Evolutionary conservation across 2,888 invertebrate species (phyloP), one percentile per base, ranked within the genome.

Genomic region (Diaphora mendica): DNA sequence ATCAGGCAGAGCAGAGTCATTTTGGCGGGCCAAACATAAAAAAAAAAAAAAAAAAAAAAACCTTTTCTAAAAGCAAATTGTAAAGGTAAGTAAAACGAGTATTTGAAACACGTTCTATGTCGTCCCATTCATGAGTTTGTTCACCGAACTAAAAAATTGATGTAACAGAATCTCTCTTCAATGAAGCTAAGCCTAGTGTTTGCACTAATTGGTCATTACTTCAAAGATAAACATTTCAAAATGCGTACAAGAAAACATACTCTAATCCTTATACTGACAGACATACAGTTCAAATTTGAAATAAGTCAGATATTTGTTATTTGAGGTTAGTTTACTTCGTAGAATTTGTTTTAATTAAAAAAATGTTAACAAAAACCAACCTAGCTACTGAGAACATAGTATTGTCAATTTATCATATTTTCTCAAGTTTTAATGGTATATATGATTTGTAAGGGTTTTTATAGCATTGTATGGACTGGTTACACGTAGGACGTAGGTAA

Each of bases 381-480:
- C 51, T 73, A 42, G 82, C 82, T 79, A 82, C 87, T 79, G 78
- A 84, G 86, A 83, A 85, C 87, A 85, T 83, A 83, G 82, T 85
- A 89, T 88, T 86, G 86, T 84, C 86, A 86, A 90, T 91, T 91
- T 91, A 91, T 91, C 89, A 91, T 91, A 92, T 92, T 91, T 90
- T 88, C 90, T 90, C 80, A 80, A 82, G 87, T 87, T 89, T 89
- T 91, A 94, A 92, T 89, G 91, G 91, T 85, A 88, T 89, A 86
- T 89, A 88, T 89, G 88, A 91, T 88, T 90, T 88, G 87, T 68
- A 55, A 8, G 13, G 33, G 15, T 68, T 55, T 68, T 55, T 55
- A 35, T 35, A 35, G 13, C 23, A 67, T 67, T 67, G 30, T 67
- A 23, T 17, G 23, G 30, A 67, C 67, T 81, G 81, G 82, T 79